Evolutionary conservation across 1,140 invertebrate species (phyloP), one percentile per base, ranked within the genome.

Genomic region (Drosophila ogumai): DNA sequence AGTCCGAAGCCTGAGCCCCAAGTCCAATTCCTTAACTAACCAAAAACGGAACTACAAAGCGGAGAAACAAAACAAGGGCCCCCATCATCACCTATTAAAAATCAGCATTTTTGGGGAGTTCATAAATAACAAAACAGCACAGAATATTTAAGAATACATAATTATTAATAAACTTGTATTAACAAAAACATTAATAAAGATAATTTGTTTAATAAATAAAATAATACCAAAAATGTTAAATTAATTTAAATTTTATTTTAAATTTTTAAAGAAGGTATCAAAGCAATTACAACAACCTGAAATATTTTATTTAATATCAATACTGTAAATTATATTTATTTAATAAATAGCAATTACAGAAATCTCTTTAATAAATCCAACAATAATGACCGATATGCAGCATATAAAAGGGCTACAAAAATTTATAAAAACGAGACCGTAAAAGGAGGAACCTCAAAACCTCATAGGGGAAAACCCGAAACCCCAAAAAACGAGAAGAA

Each of bases 11-110:
- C 49, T 28, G 31, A 68, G 36, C 32, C 52, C 52, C 52, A 63
- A 74, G 60, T 59, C 44, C 55, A 71, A 81, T 86, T 86, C 79
- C 82, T 86, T 86, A 52, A 78, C 74, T 63, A 69, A 87, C 44
- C 74, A 60, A 71, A 78, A 86, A 82, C 82, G 79, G 69, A 86
- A 86, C 82, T 75, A 65, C 32, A 86, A 77, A 47, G 52, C 52
- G 64, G 38, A 47, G 41, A 47, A 67, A 43, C 28, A 50, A 55
- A 56, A 49, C 41, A 63, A 46, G 44, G 50, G 54, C 9, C 34
- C 36, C 22, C 50, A 22, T 34, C 50, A 57, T 28, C 64, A 55
- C 32, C 79, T 59, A 79, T 87, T 87, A 75, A 86, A 87, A 86
- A 86, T 54, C 78, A 58, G 52, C 56, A 60, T 46, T 68, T 76